A percentile compares a stretch with the other conserved stretches of the same genome.
Conservation (phyloP, 2,113 vertebrate species). For the Rousettus leschenaultii region DNA sequence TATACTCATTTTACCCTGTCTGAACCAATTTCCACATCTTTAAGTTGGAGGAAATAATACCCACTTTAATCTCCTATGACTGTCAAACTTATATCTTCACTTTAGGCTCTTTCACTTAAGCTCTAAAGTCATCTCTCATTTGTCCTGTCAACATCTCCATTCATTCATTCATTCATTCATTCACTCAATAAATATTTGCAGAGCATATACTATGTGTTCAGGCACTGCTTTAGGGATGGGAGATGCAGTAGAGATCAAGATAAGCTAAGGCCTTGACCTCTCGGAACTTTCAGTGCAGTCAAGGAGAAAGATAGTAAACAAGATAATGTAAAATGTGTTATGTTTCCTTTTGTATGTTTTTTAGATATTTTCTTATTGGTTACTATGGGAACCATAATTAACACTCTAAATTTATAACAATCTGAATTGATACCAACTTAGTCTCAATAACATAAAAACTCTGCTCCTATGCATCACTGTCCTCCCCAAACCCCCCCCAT, state of each 20-base stretch:
- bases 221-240: neutral
- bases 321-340: neutral
- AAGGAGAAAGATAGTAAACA: neutral
- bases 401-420: neutral
- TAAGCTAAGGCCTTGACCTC: neutral
- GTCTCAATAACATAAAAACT: neutral
- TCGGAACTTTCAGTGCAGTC: neutral
- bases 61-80: constrained; percentile 5
- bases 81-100: neutral
- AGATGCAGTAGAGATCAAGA: neutral
- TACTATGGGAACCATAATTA: neutral
- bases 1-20: neutral
- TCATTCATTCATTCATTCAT: neutral
- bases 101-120: neutral
- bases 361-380: neutral
- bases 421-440: neutral
- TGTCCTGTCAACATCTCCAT: neutral
- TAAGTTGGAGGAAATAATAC: neutral
- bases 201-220: neutral
- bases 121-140: neutral
- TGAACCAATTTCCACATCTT: neutral
- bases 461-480: neutral
- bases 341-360: neutral
- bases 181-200: neutral
- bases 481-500: neutral